Evolutionary conservation across 2,113 vertebrate species (phyloP).

Genomic region (Morone saxatilis): DNA sequence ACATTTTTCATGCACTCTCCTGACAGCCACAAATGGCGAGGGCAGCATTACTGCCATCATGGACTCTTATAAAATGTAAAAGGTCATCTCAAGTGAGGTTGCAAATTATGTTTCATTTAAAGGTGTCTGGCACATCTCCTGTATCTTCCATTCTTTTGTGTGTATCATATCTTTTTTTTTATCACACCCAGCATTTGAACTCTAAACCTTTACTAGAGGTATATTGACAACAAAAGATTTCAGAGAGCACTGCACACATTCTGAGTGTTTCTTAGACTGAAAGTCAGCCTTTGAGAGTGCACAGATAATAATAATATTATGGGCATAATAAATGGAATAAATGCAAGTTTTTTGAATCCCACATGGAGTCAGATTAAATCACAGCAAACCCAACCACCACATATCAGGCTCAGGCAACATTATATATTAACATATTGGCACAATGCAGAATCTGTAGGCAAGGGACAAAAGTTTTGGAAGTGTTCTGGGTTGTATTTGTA

Average conservation of each 20-base stretch:
- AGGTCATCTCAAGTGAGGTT: constrained; percentile 15
- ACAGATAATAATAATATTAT: not conserved
- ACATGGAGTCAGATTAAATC: not conserved
- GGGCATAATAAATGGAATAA: too few relatives aligned
- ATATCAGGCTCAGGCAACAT: not conserved
- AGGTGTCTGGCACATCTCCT: not conserved
- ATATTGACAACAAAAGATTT: not conserved
- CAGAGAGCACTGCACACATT: not conserved
- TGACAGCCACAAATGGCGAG: constrained; percentile 21
- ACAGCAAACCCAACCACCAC: not conserved
- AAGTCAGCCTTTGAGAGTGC: not conserved
- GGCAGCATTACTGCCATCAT: not conserved
- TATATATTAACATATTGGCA: too few relatives aligned
- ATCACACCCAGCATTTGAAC: not conserved
- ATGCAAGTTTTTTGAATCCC: not conserved
- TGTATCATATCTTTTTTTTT: constrained; percentile 2
- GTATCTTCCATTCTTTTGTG: not conserved
- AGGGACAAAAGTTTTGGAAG: too few relatives aligned
- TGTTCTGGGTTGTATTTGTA: too few relatives aligned
- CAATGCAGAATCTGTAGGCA: too few relatives aligned
- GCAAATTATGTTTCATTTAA: constrained; percentile 25
- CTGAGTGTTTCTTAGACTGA: too few relatives aligned
- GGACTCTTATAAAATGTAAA: constrained; percentile 21
- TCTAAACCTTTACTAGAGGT: not conserved
- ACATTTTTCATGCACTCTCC: constrained; percentile 5